phyloP scores from a whole-genome alignment of 92 coral and sea anemone genomes.

The Porites cylindrica region DNA sequence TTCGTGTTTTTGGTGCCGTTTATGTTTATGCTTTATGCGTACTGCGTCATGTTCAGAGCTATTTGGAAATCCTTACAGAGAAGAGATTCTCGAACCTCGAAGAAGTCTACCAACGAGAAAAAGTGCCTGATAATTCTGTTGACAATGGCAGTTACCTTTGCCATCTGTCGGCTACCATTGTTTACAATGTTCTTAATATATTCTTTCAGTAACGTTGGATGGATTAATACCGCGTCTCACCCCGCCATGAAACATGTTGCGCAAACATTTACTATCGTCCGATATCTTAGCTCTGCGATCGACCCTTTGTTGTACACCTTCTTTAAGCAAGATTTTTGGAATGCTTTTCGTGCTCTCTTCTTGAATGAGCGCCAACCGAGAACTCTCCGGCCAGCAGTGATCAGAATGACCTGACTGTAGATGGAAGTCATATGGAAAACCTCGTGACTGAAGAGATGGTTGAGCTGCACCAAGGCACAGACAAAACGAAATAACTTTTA shows the following conservation, averaged over 20 bases:
- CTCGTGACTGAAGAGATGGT: too few relatives aligned
- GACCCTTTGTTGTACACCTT: slow-evolving; percentile 40
- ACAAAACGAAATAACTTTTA: too few relatives aligned
- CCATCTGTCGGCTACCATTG: slow-evolving; percentile 45
- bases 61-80: background rate
- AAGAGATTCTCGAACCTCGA: slow-evolving; percentile 7
- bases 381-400: background rate
- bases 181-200: slow-evolving; percentile 15
- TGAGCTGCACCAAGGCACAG: too few relatives aligned
- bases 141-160: slow-evolving; percentile 32
- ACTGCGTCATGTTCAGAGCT: slow-evolving; percentile 34
- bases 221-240: background rate
- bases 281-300: slow-evolving; percentile 43
- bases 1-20: slow-evolving; percentile 32
- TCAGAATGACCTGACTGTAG: background rate
- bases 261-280: slow-evolving; percentile 16
- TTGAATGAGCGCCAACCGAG: slow-evolving; percentile 2
- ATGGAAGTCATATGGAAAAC: too few relatives aligned
- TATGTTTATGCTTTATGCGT: slow-evolving; percentile 30
- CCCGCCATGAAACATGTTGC: background rate
- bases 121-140: slow-evolving; percentile 27
- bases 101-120: slow-evolving; percentile 27
- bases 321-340: slow-evolving; percentile 46
- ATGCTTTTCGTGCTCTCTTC: slow-evolving; percentile 19
- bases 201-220: background rate